A percentile compares a stretch with the other conserved stretches of the same genome.
phyloP scores from a whole-genome alignment of 2,113 vertebrate genomes.

The Catharus fuscescens region DNA sequence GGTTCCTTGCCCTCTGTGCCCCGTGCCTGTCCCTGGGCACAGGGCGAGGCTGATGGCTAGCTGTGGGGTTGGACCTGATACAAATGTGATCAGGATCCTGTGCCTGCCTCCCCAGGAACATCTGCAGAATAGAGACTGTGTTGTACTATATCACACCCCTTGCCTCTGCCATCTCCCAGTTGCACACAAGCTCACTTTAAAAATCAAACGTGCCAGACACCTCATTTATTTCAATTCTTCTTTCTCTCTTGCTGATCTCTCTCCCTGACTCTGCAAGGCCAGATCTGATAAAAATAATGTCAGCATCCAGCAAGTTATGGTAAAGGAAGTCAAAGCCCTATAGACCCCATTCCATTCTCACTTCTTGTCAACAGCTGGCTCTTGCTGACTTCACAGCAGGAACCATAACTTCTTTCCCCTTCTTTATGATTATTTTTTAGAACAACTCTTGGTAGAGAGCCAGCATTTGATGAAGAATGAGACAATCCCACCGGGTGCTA shows the following conservation, averaged over 20 bases:
- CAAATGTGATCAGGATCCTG: background rate
- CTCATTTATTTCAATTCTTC: background rate
- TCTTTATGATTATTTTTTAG: background rate
- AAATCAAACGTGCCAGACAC: background rate
- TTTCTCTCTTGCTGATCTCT: background rate
- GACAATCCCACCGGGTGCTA: background rate
- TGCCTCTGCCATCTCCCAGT: background rate
- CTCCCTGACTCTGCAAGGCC: background rate
- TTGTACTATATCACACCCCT: background rate
- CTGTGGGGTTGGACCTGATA: background rate
- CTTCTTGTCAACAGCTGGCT: background rate
- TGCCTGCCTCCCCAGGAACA: background rate
- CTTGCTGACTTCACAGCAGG: constrained; percentile 4
- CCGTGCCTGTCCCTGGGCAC: background rate
- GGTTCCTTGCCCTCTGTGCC: background rate
- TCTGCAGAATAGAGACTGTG: background rate
- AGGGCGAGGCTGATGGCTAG: accelerated
- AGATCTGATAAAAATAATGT: constrained; percentile 16
- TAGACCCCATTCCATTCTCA: background rate
- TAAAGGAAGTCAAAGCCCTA: background rate
- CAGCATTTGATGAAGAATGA: background rate
- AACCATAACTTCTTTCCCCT: background rate
- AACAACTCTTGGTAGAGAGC: background rate
- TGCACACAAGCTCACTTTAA: background rate
- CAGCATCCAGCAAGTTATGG: background rate